Base-by-base conservation (phyloP, 2,888 invertebrate genomes). In the Drosophila mimetica region DNA sequence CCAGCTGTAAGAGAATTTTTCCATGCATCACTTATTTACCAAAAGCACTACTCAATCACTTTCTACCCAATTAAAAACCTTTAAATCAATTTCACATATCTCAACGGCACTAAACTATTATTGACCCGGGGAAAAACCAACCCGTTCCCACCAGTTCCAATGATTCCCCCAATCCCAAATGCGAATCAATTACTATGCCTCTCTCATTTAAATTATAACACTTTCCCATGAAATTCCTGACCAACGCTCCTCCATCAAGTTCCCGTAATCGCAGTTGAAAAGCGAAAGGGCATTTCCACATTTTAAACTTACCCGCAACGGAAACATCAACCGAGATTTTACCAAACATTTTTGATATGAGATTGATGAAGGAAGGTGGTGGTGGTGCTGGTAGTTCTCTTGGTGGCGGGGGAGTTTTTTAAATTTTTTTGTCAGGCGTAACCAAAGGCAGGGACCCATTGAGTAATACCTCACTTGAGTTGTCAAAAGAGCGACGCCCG, bases 391-490 rank as follows among this genome's bases (percentile, higher is more conserved):
- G 63, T 51, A 25, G 22, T 55, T 47, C 50, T 37, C 22, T 20
- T 9, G 34, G 53, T 51, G 52, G 66, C 48, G 52, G 48, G 46
- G 63, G 64, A 39, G 28, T 32, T 47, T 59, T 65, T 55, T 9
- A 55, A 25, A 36, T 47, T 55, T 48, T 60, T 63, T 55, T 82
- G 82, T 86, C 83, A 86, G 69, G 80, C 86, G 74, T 85, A 67
- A 47, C 83, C 71, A 83, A 85, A 80, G 73, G 72, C 80, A 59
- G 18, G 42, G 66, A 60, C 53, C 51, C 63, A 73, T 59, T 59
- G 59, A 69, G 74, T 73, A 81, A 83, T 86, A 73, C 86, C 81
- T 85, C 84, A 85, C 76, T 81, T 86, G 71, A 79, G 79, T 75
- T 77, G 83, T 79, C 81, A 84, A 64, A 77, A 57, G 57, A 65